Percentiles rank a stretch among this genome's conserved stretches.
phyloP scores from a whole-genome alignment of 2,113 vertebrate genomes.

The Rhabdomys dilectus region DNA sequence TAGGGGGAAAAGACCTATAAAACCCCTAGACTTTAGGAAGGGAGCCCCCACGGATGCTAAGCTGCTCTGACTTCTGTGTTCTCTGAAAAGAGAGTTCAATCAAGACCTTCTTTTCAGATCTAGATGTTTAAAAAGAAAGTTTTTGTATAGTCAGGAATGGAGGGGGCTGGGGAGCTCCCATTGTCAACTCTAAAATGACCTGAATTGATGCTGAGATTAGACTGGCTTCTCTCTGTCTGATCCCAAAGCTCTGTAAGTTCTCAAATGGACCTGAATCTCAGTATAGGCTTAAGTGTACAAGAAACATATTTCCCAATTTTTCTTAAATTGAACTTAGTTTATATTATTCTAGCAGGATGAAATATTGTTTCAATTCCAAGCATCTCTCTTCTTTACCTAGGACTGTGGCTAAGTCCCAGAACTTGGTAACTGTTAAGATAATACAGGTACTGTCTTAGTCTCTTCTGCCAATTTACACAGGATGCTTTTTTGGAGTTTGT shows the following conservation, averaged over 20 bases:
- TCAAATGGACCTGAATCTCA: neutral
- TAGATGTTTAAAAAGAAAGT: conserved; percentile 19
- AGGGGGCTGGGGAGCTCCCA: fast-evolving
- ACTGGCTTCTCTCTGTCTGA: neutral
- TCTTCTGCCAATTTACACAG: neutral
- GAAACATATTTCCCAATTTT: neutral
- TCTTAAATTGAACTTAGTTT: conserved; percentile 48
- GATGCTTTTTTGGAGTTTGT: neutral
- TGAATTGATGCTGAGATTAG: neutral
- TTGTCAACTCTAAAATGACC: neutral
- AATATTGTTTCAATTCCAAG: neutral
- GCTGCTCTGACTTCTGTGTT: neutral
- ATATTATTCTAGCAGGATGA: neutral
- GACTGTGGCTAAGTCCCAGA: neutral
- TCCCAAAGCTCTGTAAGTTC: neutral
- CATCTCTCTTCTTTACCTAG: neutral
- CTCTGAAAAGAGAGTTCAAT: neutral
- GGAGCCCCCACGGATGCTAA: neutral
- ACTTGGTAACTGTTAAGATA: neutral
- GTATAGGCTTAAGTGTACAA: neutral
- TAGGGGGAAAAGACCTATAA: neutral
- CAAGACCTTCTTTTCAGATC: neutral
- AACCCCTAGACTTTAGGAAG: conserved; percentile 11
- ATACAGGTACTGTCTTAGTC: neutral
- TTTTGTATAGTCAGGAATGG: neutral